These are phyloP conservation scores for Anguilla pacifica DNA, from an alignment of 2,797 vertebrate genomes.

Conservation along the genomic window DNA sequence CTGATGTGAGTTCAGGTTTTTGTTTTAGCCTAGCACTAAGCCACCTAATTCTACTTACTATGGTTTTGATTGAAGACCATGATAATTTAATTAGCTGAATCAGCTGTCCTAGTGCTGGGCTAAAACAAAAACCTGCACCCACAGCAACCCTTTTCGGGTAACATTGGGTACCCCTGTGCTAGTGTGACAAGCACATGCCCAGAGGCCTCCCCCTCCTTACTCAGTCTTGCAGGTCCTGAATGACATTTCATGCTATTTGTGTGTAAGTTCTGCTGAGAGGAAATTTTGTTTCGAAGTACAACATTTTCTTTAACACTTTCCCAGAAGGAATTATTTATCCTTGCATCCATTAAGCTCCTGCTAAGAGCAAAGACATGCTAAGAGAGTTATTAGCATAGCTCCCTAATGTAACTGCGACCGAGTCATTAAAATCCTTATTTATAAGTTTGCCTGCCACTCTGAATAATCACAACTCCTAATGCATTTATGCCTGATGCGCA, in stretches of 20 bases:
- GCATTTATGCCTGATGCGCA: background rate
- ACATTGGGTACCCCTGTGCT: background rate
- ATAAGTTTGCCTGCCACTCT: background rate
- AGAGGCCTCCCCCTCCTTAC: too few relatives aligned
- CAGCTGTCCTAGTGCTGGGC: too few relatives aligned
- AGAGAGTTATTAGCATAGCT: background rate
- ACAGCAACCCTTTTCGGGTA: too few relatives aligned
- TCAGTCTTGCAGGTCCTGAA: background rate
- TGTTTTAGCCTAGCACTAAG: too few relatives aligned
- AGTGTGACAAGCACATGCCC: background rate
- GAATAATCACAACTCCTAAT: background rate
- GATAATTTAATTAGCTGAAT: too few relatives aligned
- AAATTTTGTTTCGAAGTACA: background rate
- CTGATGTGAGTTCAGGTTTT: too few relatives aligned
- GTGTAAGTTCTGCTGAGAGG: background rate
- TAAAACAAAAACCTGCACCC: too few relatives aligned
- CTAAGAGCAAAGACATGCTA: background rate
- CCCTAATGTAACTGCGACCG: background rate
- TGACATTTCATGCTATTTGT: constrained; percentile 12
- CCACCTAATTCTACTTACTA: too few relatives aligned
- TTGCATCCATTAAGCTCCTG: background rate
- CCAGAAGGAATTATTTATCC: background rate
- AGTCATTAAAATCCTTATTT: background rate
- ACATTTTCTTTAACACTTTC: background rate
- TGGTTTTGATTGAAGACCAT: too few relatives aligned